These are phyloP conservation scores for Panurus biarmicus DNA, from an alignment of 2,113 vertebrate species.

Conservation along the genomic window DNA sequence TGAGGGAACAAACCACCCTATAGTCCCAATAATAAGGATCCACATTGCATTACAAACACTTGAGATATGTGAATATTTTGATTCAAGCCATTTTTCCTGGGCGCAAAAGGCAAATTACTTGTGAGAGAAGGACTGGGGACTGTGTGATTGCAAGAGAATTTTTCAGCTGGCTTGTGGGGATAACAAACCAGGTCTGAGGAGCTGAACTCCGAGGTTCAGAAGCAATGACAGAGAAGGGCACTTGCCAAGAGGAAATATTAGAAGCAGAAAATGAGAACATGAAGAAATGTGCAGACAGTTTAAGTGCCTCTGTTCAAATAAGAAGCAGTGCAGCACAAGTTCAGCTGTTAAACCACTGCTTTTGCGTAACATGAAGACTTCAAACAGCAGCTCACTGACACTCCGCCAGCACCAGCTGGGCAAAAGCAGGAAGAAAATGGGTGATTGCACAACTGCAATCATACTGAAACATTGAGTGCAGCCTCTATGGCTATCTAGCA, in stretches of 20 bases:
- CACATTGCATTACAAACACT: neutral
- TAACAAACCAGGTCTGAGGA: neutral
- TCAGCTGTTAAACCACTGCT: neutral
- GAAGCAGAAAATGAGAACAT: neutral
- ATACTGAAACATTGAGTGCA: neutral
- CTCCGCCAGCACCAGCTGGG: neutral
- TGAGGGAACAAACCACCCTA: neutral
- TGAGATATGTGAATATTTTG: neutral
- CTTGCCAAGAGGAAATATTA: neutral
- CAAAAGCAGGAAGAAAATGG: neutral
- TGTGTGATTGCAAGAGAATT: neutral
- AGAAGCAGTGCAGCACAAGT: neutral
- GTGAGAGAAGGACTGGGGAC: neutral
- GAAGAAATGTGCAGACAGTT: neutral
- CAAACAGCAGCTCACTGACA: neutral
- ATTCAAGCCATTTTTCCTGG: accelerated
- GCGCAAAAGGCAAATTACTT: neutral
- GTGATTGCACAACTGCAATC: neutral
- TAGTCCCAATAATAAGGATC: neutral
- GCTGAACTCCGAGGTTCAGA: neutral
- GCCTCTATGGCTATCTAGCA: neutral
- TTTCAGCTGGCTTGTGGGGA: neutral
- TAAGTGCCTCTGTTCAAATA: neutral
- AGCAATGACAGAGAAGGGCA: neutral
- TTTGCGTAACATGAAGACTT: neutral